Evolutionary conservation across 1,140 invertebrate species (phyloP), one percentile per base, ranked within the genome.

Genomic region (Luehdorfia chinensis): DNA sequence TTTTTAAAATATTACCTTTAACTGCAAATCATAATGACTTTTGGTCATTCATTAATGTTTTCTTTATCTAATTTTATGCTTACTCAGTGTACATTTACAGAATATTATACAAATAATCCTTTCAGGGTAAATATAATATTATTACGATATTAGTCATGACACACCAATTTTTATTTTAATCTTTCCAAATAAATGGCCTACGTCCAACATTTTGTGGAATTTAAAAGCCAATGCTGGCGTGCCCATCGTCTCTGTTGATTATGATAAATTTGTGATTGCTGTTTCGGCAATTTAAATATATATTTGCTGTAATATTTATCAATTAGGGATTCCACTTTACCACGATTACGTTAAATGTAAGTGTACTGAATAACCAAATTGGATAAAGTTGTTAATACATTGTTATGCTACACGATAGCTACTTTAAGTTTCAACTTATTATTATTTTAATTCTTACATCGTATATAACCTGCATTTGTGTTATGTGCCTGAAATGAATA

Each of bases 211-310:
- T 43, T 30, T 43, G 39, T 18, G 39, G 39, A 43, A 43, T 43
- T 43, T 43, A 43, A 43, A 43, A 43, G 39, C 7, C 39, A 43
- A 43, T 43, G 15, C 14, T 30, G 39, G 27, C 16, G 39, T 30
- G 39, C 39, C 37, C 39, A 28, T 30, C 30, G 39, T 11, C 39
- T 25, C 13, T 43, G 30, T 30, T 43, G 39, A 43, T 43, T 43
- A 43, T 43, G 23, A 43, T 43, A 43, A 43, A 43, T 43, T 41
- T 43, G 39, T 16, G 39, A 43, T 43, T 28, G 27, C 39, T 43
- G 39, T 30, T 30, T 30, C 39, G 39, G 25, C 39, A 28, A 28
- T 9, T 30, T 43, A 23, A 30, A 28, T 30, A 27, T 18, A 30
- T 18, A 16, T 43, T 28, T 13, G 23, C 13, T 27, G 7, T 27